Base-by-base conservation (phyloP, 2,888 invertebrate genomes). In the Archaeoteleia sp. region DNA sequence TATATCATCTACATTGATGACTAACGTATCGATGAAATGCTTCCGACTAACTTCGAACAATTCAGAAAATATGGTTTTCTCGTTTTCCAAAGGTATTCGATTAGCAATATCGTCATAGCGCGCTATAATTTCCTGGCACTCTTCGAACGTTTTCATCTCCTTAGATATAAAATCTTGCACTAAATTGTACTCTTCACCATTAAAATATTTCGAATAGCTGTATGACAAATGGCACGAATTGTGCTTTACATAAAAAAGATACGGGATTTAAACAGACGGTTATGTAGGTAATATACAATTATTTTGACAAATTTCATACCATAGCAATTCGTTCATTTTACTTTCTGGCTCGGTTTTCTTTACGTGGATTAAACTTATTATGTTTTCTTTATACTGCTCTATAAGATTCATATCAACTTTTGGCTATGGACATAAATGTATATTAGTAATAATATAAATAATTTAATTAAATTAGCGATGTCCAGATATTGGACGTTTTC, bases 41-140 rank as follows among this genome's bases (percentile, higher is more conserved):
- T 89, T 90, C 48, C 95, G 89, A 83, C 94, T 92, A 83, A 97
- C 91, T 81, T 94, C 92, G 82, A 94, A 97, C 87, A 96, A 90
- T 2, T 94, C 96, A 77, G 94, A 91, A 9, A 91, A 90, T 14
- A 93, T 88, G 0, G 92, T 91, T 68, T 91, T 89, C 67, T 91
- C 90, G 34, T 80, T 87, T 74, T 86, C 75, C 43, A 87, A 62
- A 0, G 91, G 90, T 67, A 93, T 91, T 74, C 88, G 88, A 60
- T 87, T 87, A 43, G 90, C 88, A 12, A 92, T 83, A 15, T 88
- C 86, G 14, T 89, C 88, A 75, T 90, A 93, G 70, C 88, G 87
- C 1, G 88, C 84, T 8, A 93, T 87, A 77, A 88, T 88, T 0
- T 85, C 86, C 42, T 89, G 88, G 77, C 88, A 93, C 29, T 91